phyloP scores from a whole-genome alignment of 1,140 invertebrate species.

The Drosophila kikkawai region DNA sequence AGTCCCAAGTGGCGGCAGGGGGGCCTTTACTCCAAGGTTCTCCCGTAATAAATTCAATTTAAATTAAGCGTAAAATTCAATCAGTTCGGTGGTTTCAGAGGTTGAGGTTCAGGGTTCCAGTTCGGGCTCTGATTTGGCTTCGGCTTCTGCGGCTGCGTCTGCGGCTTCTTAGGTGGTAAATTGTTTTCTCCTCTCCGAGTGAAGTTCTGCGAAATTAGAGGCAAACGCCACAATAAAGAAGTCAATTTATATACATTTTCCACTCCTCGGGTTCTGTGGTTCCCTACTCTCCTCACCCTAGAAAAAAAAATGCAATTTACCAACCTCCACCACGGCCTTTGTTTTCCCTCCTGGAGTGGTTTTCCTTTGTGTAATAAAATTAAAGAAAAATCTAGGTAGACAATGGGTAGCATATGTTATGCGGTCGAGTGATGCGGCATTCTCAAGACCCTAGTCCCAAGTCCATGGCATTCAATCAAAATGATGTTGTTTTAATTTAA shows the following conservation, averaged over 20 bases:
- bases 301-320: constrained; percentile 70
- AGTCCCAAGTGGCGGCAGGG: constrained; percentile 39
- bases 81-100: constrained; percentile 65
- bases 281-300: background rate
- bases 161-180: constrained; percentile 79
- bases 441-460: constrained; percentile 25
- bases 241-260: constrained; percentile 82
- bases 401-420: constrained; percentile 70
- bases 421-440: constrained; percentile 52
- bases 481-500: constrained; percentile 82
- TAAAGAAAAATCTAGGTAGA: constrained; percentile 74
- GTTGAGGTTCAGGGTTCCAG: constrained; percentile 21
- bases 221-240: constrained; percentile 77
- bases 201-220: constrained; percentile 76
- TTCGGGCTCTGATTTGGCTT: constrained; percentile 19
- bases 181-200: constrained; percentile 50
- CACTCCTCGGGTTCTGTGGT: constrained; percentile 59
- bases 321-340: constrained; percentile 52
- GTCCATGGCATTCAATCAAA: constrained; percentile 70
- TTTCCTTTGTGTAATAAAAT: constrained; percentile 68
- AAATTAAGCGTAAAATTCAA: constrained; percentile 84
- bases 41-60: constrained; percentile 79
- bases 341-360: constrained; percentile 60
- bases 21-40: constrained; percentile 5
- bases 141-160: constrained; percentile 65